Evolutionary conservation across 1,140 invertebrate genomes (phyloP).

Genomic region (Macrosteles quadrilineatus): DNA sequence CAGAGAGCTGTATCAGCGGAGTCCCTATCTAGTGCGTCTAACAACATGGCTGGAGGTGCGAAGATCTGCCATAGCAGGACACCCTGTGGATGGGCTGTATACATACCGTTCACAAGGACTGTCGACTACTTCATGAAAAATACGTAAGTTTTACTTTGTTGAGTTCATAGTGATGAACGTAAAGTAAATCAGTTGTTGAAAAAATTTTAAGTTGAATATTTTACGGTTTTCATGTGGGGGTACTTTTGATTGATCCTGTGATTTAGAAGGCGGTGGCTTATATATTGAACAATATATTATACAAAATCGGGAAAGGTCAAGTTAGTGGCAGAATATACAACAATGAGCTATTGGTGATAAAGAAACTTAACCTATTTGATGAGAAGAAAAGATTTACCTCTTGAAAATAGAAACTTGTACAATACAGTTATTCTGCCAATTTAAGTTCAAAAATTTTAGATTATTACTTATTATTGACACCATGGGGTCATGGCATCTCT

Average conservation of each 20-base stretch:
- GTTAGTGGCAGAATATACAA: background rate
- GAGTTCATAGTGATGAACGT: background rate
- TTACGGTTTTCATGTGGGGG: background rate
- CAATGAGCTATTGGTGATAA: no score
- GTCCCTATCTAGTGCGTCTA: background rate
- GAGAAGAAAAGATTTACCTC: no score
- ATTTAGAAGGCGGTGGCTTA: background rate
- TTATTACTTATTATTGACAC: no score
- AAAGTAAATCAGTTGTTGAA: background rate
- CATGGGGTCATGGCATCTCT: no score
- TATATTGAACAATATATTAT: background rate
- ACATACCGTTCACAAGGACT: constrained; percentile 53
- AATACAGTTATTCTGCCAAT: no score
- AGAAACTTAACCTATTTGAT: no score
- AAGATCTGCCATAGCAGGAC: constrained; percentile 49
- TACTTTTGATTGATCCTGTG: background rate
- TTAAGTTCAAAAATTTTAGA: no score
- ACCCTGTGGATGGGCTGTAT: constrained; percentile 67
- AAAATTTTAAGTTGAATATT: background rate
- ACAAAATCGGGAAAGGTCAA: background rate
- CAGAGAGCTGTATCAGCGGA: constrained; percentile 26
- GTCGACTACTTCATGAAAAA: constrained; percentile 61
- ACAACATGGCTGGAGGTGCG: background rate
- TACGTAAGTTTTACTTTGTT: constrained; percentile 56
- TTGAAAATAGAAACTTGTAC: no score